A percentile compares a stretch with the other conserved stretches of the same genome.
Evolutionary conservation across 2,888 invertebrate species (phyloP).

Genomic region (Sphinx pinastri): DNA sequence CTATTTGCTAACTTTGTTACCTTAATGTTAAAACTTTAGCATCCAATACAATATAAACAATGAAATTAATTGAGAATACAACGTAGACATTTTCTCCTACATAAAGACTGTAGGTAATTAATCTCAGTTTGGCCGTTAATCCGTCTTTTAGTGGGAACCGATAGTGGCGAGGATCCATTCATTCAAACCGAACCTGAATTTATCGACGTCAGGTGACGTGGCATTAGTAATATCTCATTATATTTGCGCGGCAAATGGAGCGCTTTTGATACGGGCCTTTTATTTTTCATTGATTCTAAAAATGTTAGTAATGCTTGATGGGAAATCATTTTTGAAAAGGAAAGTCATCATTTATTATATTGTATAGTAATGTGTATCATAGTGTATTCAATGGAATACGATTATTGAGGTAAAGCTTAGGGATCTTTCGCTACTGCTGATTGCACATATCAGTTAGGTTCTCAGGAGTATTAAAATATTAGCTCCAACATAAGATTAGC

Average conservation of each 20-base stretch:
- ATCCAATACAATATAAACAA: conserved; percentile 39
- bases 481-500: too few relatives aligned
- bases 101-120: conserved; percentile 54
- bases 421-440: too few relatives aligned
- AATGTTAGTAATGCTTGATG: too few relatives aligned
- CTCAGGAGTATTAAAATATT: too few relatives aligned
- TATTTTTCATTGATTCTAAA: too few relatives aligned
- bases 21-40: neutral
- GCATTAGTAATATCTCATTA: conserved; percentile 38
- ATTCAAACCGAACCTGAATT: conserved; percentile 57
- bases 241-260: conserved; percentile 14
- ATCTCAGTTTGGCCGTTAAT: conserved; percentile 68
- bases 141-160: conserved; percentile 56
- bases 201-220: conserved; percentile 50
- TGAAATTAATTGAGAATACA: conserved; percentile 38
- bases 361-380: too few relatives aligned
- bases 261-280: neutral
- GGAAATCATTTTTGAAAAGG: too few relatives aligned
- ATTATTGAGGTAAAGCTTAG: too few relatives aligned
- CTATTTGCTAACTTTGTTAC: neutral
- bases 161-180: conserved; percentile 50
- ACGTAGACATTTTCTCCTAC: conserved; percentile 23
- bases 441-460: too few relatives aligned
- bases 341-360: too few relatives aligned
- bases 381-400: too few relatives aligned